Evolutionary conservation across 2,888 invertebrate species (phyloP), one percentile per base, ranked within the genome.

Genomic region (Germaria angustata): DNA sequence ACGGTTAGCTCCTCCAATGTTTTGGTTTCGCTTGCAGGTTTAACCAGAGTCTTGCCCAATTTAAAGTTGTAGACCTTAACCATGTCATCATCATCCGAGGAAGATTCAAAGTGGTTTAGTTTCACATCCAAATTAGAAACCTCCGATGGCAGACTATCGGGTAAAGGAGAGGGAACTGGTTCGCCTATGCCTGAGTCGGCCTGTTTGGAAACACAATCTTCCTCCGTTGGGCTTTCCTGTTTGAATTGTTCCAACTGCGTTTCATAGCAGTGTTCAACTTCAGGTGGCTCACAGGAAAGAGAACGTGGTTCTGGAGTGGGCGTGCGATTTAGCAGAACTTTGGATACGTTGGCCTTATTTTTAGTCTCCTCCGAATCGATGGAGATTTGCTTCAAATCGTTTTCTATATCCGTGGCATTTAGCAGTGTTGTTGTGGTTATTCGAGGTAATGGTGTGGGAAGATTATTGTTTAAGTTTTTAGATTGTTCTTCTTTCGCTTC

Each of bases 71-170:
- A 91, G 11, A 91, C 90, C 79, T 91, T 90, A 61, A 88, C 83
- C 81, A 90, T 88, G 51, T 90, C 90, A 36, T 90, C 91, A 55
- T 91, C 91, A 75, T 91, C 91, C 7, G 91, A 91, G 53, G 91
- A 91, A 13, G 90, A 89, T 75, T 90, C 91, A n/a, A 87, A 83
- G 0, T 85, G 86, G 0, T 59, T 59, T n/a, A 87, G 84, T 46
- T 88, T 87, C 2, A 85, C 86, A 44, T 88, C 86, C 36, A 85
- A 68, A 36, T 81, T 83, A 5, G 86, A 86, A 6, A 80, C 80
- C 24, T 85, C 85, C 0, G 85, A 84, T 0, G 86, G 85, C 9
- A 86, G 66, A 17, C 86, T 87, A 22, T 88, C 88, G 1, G 89
- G 89, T 2, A 87, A 80, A 13, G 88, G 88, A 3, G 89, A 88